phyloP scores from a whole-genome alignment of 2,113 vertebrate genomes.

The Poecilia latipinna region DNA sequence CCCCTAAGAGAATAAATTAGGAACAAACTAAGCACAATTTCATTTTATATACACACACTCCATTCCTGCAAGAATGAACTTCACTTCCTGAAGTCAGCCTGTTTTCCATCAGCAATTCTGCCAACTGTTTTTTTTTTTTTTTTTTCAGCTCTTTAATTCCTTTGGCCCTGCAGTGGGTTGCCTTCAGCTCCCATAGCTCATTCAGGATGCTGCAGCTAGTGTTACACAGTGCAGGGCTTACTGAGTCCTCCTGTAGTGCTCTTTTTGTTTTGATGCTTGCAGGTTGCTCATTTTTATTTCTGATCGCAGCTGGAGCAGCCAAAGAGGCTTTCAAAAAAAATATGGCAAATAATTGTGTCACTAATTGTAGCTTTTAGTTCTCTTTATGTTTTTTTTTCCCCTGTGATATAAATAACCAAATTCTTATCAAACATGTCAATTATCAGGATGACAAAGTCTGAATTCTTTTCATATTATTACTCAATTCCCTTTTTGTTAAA shows the following conservation, averaged over 20 bases:
- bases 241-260: not conserved
- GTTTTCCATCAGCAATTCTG: constrained; percentile 13
- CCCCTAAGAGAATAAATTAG: constrained; percentile 10
- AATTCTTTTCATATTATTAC: not conserved
- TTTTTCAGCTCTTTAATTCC: constrained; percentile 11
- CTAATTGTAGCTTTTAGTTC: not conserved
- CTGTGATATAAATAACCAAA: too few relatives aligned
- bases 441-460: too few relatives aligned
- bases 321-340: not conserved
- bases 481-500: not conserved
- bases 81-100: constrained; percentile 9
- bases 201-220: constrained; percentile 31
- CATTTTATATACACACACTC: not conserved
- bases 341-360: not conserved
- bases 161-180: constrained; percentile 16
- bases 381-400: not conserved
- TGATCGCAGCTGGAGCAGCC: not conserved
- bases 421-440: not conserved
- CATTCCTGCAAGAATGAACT: constrained; percentile 4
- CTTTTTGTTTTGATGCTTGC: not conserved
- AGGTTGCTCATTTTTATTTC: constrained; percentile 17
- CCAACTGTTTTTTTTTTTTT: constrained; percentile 4
- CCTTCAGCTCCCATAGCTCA: constrained; percentile 30
- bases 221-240: constrained; percentile 14
- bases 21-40: constrained; percentile 14